Percentiles rank a stretch among this genome's conserved stretches.
Evolutionary conservation across 2,888 invertebrate genomes (phyloP).

Genomic region (Zonitis immaculata): DNA sequence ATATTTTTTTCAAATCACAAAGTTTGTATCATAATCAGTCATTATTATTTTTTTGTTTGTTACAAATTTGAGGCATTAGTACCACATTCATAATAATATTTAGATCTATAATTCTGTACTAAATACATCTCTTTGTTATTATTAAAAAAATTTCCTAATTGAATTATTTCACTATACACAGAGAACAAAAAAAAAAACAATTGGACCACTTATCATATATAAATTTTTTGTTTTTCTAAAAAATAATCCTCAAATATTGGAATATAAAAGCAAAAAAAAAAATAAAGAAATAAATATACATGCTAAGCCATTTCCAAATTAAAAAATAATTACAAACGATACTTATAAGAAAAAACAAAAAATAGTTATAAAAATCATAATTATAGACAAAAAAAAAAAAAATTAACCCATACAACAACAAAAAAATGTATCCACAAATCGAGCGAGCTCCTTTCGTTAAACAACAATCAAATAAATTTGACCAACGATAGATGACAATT

Average conservation of each 20-base stretch:
- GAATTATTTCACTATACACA: conserved; percentile 29
- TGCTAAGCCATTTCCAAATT: conserved; percentile 5
- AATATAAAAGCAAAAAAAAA: conserved; percentile 9
- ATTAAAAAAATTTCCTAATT: neutral
- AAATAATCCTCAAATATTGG: conserved; percentile 6
- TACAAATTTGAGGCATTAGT: conserved; percentile 16
- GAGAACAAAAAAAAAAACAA: conserved; percentile 28
- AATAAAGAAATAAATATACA: conserved; percentile 11
- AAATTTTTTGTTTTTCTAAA: too few relatives aligned
- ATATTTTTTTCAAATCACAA: conserved; percentile 26
- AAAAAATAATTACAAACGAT: neutral
- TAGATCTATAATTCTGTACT: conserved; percentile 31
- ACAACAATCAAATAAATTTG: conserved; percentile 15
- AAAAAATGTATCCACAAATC: conserved; percentile 15
- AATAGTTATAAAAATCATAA: conserved; percentile 7
- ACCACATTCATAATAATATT: conserved; percentile 3
- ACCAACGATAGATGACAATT: conserved; percentile 29
- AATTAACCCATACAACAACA: conserved; percentile 16
- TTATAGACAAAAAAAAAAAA: conserved; percentile 17
- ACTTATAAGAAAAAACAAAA: conserved; percentile 1
- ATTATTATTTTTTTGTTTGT: too few relatives aligned
- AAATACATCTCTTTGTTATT: conserved; percentile 26
- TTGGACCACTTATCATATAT: conserved; percentile 29
- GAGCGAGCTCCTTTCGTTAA: conserved; percentile 12
- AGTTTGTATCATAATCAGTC: conserved; percentile 33